Evolutionary conservation across 2,797 vertebrate genomes (phyloP), one percentile per base, ranked within the genome.

Genomic region (Lerista edwardsae): DNA sequence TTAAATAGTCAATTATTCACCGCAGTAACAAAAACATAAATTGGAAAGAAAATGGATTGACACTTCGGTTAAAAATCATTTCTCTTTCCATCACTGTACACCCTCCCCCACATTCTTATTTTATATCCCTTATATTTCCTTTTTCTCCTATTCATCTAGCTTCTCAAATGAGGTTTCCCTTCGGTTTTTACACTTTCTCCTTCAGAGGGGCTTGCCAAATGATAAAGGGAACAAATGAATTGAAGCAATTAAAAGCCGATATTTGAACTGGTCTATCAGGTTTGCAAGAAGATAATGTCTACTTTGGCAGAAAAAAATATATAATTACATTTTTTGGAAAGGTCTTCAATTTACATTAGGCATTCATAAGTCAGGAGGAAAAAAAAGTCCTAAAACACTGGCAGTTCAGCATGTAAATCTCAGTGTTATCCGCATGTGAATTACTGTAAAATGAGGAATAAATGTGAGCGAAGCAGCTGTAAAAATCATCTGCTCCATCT

Each of bases 391-490:
- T 62, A 44, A 86, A 93, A 88, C 92, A 27, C n/a, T 86, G 62
- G 64, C 31, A 92, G 75, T 79, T 89, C 64, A 87, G 31, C 68
- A 82, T 84, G 80, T 87, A 93, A 90, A 90, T 93, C 90, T 94
- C 75, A 82, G 8, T 82, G 36, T 86, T 91, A 93, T 82, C 69
- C 79, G 85, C 85, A 89, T 84, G 4, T 76, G 84, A 88, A 89
- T 91, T 93, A 36, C 36, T 92, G 47, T 92, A 90, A 91, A 94
- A 91, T 73, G 67, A 90, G 2, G 17, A 93, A 92, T 91, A 93
- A 92, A 91, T 87, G 31, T 90, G 82, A 93, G 72, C 89, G 87
- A 94, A 92, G 77, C 19, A 88, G 73, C 74, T 86, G 25, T 64
- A 90, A 91, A 92, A 93, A 92, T 92, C 83, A 83, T 67, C 44